Base-by-base conservation (phyloP, 2,113 vertebrate genomes). In the Aegotheles bennettii region DNA sequence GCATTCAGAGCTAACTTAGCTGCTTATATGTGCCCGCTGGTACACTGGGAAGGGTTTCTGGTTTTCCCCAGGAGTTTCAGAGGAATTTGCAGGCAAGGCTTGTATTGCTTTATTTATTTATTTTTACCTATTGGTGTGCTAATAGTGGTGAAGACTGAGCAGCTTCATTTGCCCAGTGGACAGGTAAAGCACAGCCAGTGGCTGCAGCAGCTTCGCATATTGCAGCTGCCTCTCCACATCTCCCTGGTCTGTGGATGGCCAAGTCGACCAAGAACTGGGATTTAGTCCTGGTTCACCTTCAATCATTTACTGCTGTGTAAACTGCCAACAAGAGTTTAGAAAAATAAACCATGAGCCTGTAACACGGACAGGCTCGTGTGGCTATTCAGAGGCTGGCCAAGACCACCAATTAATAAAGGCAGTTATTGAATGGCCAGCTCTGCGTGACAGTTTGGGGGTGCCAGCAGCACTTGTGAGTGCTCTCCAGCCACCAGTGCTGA, bases 1-100 rank as follows among this genome's bases (percentile, higher is more conserved):
- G 85, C 91, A 85, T 94, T 80, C 57, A 18, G 83, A 90, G 69
- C 86, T 87, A 81, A 94, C 83, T 93, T 75, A 87, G 53, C 88
- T 78, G 73, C 25, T 84, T 64, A 74, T 83, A 42, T 47, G 83
- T 78, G 73, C 65, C 53, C 0, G 0, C 79, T 68, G 38, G 54
- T 84, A 33, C 13, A 0, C 43, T 45, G 43, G 61, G 40, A 59
- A 75, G 31, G 53, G 28, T 25, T 75, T 84, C 33, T 68, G 15
- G 0, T 36, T 64, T 78, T 79, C 16, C 25, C 35, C 17, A 9
- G n/a, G 43, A 78, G 25, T 84, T 88, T 54, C 64, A 60, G 71
- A 67, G 68, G 47, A 84, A 86, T 90, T 78, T 71, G 13, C 31
- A 78, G 84, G 54, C 65, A 19, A 77, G 33, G 28, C 68, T 88